Percentiles rank a stretch among this genome's conserved stretches.
Conservation (phyloP, 2,888 invertebrate genomes). For the Zootermopsis nevadensis region DNA sequence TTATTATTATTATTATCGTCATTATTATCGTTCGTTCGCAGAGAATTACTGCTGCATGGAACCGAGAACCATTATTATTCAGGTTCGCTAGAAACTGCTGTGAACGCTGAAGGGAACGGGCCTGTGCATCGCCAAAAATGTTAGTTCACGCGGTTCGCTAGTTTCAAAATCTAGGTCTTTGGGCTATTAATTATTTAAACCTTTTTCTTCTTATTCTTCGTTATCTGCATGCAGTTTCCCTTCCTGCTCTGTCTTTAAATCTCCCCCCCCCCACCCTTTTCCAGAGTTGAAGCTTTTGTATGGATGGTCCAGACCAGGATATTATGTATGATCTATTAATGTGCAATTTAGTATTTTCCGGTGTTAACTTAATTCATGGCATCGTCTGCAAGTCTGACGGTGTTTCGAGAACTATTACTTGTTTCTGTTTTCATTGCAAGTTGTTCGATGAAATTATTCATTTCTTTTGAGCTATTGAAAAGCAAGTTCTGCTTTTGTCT, state of each 20-base stretch:
- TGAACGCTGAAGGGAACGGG: conserved; percentile 32
- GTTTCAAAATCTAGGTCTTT: conserved; percentile 38
- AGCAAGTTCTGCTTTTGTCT: too few relatives aligned
- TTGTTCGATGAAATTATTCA: not conserved
- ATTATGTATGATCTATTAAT: conserved; percentile 42
- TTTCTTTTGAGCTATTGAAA: not conserved
- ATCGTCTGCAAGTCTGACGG: not conserved
- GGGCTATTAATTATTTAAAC: conserved; percentile 43
- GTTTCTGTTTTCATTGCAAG: not conserved
- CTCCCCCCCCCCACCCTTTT: too few relatives aligned
- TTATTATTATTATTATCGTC: conserved; percentile 27
- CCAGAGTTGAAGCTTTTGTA: conserved; percentile 30
- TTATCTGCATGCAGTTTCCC: not conserved
- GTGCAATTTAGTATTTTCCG: conserved; percentile 43
- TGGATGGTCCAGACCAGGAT: conserved; percentile 25
- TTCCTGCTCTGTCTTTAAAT: conserved; percentile 24
- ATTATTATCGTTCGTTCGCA: conserved; percentile 29
- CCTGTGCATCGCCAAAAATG: conserved; percentile 37
- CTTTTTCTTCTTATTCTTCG: conserved; percentile 36
- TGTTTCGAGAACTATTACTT: conserved; percentile 6
- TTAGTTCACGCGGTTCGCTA: conserved; percentile 39
- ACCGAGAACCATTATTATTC: conserved; percentile 35
- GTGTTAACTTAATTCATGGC: conserved; percentile 21
- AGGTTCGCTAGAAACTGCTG: conserved; percentile 37
- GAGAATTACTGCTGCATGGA: not conserved